phyloP scores from a whole-genome alignment of 2,797 vertebrate species.

The Botia almorhae region DNA sequence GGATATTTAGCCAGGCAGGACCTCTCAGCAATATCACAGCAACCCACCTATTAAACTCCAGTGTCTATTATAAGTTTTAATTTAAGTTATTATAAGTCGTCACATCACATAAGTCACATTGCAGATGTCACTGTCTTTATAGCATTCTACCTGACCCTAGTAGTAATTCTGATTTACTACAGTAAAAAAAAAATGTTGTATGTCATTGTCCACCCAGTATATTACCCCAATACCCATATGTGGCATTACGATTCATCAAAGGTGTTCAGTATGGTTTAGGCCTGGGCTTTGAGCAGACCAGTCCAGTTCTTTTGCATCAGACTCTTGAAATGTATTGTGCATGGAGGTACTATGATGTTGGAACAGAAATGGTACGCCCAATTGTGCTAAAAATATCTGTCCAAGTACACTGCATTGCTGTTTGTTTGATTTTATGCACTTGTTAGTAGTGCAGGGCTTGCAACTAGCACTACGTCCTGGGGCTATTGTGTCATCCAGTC shows the following conservation, averaged over 20 bases:
- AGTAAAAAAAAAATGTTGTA: neutral
- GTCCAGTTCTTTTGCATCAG: neutral
- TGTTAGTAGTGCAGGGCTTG: neutral
- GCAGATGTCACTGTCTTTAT: slow-evolving; percentile 4
- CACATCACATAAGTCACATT: neutral
- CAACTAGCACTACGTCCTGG: too few relatives aligned
- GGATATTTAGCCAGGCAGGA: neutral
- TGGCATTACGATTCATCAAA: neutral
- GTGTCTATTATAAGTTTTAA: neutral
- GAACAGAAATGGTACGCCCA: neutral
- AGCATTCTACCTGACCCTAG: slow-evolving; percentile 1
- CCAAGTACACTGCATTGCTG: neutral
- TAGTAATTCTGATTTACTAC: neutral
- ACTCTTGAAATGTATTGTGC: neutral
- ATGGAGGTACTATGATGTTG: neutral
- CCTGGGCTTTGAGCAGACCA: neutral
- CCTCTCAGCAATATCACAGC: neutral
- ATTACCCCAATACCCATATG: neutral
- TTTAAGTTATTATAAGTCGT: too few relatives aligned
- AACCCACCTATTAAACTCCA: neutral
- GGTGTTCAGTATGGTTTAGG: neutral
- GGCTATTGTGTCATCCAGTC: too few relatives aligned
- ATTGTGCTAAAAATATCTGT: neutral
- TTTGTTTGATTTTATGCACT: neutral
- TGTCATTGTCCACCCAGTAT: neutral